Conservation (phyloP, 2,797 vertebrate genomes). For the Liasis olivaceus region DNA sequence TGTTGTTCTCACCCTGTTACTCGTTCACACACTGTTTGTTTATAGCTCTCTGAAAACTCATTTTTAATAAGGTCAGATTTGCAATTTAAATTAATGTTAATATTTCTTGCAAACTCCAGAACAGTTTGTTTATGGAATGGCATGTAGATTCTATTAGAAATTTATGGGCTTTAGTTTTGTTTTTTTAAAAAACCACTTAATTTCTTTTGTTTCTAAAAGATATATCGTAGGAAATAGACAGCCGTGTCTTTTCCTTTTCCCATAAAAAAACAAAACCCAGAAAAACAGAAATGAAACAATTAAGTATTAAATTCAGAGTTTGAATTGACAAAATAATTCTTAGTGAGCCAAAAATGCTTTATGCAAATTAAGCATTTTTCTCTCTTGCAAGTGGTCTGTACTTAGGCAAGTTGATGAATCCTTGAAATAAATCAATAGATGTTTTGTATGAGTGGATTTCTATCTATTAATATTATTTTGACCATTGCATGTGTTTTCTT, state of each 20-base stretch:
- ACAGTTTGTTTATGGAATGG: slow-evolving; percentile 70
- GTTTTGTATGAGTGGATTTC: slow-evolving; percentile 1
- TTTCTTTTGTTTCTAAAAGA: slow-evolving; percentile 70
- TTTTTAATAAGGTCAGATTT: slow-evolving; percentile 84
- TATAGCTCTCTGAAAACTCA: slow-evolving; percentile 76
- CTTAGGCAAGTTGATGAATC: slow-evolving; percentile 23
- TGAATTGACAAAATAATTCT: slow-evolving; percentile 35
- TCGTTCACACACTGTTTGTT: slow-evolving; percentile 72
- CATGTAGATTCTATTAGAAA: slow-evolving; percentile 61
- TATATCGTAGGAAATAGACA: slow-evolving; percentile 67
- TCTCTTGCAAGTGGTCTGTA: background rate
- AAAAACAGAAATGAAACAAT: slow-evolving; percentile 55
- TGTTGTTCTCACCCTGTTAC: slow-evolving; percentile 71
- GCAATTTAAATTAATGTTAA: slow-evolving; percentile 83
- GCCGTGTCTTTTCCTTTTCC: slow-evolving; percentile 50
- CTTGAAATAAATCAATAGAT: slow-evolving; percentile 26
- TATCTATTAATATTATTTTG: background rate
- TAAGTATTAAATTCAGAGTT: slow-evolving; percentile 43
- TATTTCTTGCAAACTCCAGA: slow-evolving; percentile 74
- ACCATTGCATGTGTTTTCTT: slow-evolving; percentile 15
- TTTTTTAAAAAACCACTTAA: slow-evolving; percentile 60
- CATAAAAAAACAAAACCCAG: slow-evolving; percentile 51
- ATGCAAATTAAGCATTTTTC: slow-evolving; percentile 25
- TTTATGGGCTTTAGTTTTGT: slow-evolving; percentile 62
- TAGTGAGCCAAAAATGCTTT: slow-evolving; percentile 14